Percentiles rank a stretch among this genome's conserved stretches.
These are phyloP conservation scores for Penaeus chinensis DNA, from an alignment of 1,140 invertebrate species.

Conservation along the genomic window DNA sequence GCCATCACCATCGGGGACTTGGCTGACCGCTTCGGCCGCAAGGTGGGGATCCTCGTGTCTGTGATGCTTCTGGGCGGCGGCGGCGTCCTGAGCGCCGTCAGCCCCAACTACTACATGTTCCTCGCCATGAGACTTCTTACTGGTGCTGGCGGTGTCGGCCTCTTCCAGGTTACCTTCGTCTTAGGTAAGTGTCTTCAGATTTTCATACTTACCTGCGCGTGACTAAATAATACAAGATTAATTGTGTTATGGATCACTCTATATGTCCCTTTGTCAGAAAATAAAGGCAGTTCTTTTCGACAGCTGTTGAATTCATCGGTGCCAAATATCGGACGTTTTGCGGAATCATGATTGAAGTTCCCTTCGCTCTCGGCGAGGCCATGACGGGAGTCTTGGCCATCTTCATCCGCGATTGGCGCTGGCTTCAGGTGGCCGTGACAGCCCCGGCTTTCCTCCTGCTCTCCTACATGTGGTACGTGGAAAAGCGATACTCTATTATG, in stretches of 20 bases:
- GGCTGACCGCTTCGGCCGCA: conserved; percentile 64
- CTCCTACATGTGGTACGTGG: conserved; percentile 66
- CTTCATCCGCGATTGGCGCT: conserved; percentile 67
- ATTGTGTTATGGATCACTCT: background rate
- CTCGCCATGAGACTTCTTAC: conserved; percentile 65
- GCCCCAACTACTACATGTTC: conserved; percentile 64
- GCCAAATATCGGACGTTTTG: conserved; percentile 64
- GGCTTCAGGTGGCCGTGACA: conserved; percentile 64
- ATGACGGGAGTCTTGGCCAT: conserved; percentile 66
- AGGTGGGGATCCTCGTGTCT: conserved; percentile 59
- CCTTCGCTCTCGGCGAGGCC: conserved; percentile 67
- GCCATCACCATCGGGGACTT: conserved; percentile 66
- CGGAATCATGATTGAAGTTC: conserved; percentile 66
- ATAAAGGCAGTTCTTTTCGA: background rate
- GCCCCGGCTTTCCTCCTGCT: conserved; percentile 65
- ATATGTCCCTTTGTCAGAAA: background rate
- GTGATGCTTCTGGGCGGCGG: conserved; percentile 61
- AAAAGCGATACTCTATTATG: no score
- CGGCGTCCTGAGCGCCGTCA: conserved; percentile 63
- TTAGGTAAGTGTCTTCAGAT: conserved; percentile 59
- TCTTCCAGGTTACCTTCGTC: conserved; percentile 65
- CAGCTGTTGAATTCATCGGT: conserved; percentile 67
- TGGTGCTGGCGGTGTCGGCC: conserved; percentile 64
- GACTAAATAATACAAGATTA: background rate
- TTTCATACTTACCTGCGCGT: no score